Evolutionary conservation across 2,888 invertebrate genomes (phyloP), one percentile per base, ranked within the genome.

Genomic region (Diploptera punctata): DNA sequence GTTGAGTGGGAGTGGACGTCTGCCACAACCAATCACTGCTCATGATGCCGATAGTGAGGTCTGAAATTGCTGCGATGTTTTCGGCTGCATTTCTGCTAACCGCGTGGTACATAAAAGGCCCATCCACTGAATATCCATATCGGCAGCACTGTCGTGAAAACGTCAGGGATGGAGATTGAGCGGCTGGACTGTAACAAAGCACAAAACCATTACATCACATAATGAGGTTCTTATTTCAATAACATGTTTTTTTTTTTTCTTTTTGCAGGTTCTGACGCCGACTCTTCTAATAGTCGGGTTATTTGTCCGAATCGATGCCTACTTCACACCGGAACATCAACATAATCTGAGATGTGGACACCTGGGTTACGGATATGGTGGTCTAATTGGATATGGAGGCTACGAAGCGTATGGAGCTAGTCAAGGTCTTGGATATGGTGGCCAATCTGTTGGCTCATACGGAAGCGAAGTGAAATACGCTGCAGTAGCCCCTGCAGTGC

Each of bases 321-420:
- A 26, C 57, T 69, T 52, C 69, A 57, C 54, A 7, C 69, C 69
- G 1, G 69, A 69, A 57, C 69, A 69, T 26, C 57, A 69, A n/a
- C 69, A 69, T 18, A 69, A 57, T 5, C 54, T 69, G 2, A 31
- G 60, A 24, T 69, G 69, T n/a, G 69, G 69, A 3, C 69, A 69
- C 26, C 26, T 54, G 10, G 54, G 54, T 1, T 60, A 69, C 26
- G 43, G 57, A 31, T 38, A 44, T 33, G 57, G 68, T 10, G 68
- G 68, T 3, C 26, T 44, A 2, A 1, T 65, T 2, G 65, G 47
- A 4, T 65, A 65, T 13, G 65, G 65, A 5, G 65, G 44, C 26
- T 54, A 54, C 21, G 54, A 24, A 7, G 54, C 13, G 5, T 65
- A 65, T n/a, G 47, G 65, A 13, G 5, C 19, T 13, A 24, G 26